Evolutionary conservation across 1,140 invertebrate species (phyloP), one percentile per base, ranked within the genome.

Genomic region (Drosophila athabasca): DNA sequence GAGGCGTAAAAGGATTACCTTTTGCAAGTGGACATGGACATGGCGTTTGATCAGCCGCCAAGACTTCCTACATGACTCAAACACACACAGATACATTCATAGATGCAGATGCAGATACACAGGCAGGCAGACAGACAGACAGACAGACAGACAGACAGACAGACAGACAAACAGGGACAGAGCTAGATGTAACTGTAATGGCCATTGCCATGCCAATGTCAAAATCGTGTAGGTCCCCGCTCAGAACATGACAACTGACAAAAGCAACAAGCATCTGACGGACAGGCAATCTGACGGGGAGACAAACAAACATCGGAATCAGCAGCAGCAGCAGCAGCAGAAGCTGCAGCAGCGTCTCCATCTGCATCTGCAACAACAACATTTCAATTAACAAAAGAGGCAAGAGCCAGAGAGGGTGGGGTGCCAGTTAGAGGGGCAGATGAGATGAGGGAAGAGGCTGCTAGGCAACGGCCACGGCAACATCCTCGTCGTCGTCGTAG

Each of bases 371-470:
- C 70, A 29, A 58, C 68, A 67, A 76, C 78, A 82, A 82, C 82
- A 87, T 87, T 85, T 85, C 82, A 85, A 85, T 85, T 82, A 85
- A 71, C 77, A 62, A 70, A 67, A 72, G 77, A 49, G 31, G 24
- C 2, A 9, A 17, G 15, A 41, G 22, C 7, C 19, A 26, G 17
- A 71, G 59, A 39, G 35, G 11, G 35, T 13, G 11, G 35, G 35
- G 35, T 39, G 35, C 35, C 11, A 39, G 35, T 39, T 39, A 13
- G 54, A 49, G 31, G 31, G 55, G 19, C 19, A 31, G 49, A 19
- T 19, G 17, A 19, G 35, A 31, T 9, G 15, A 19, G 29, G 46
- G 22, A 35, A 22, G 35, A n/a, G 8, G 55, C 46, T 5, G n/a
- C 19, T 17, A 11, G 31, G 13, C 22, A 15, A 43, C 24, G 31